Base-by-base conservation (phyloP, 2,797 vertebrate genomes). In the Clarias platycephalus region DNA sequence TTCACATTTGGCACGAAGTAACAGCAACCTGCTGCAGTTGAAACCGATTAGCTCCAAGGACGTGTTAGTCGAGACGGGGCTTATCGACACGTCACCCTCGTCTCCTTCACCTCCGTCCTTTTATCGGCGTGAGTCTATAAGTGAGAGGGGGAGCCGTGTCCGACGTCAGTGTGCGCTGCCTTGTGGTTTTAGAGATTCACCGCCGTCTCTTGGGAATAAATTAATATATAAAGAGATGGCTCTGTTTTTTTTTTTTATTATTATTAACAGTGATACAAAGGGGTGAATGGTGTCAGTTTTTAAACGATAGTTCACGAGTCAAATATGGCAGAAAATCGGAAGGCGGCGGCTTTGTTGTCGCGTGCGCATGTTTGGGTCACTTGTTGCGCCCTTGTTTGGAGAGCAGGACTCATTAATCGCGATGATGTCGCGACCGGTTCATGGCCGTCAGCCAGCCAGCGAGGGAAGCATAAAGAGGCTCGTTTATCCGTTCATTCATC, bases 1-100 rank as follows among this genome's bases (percentile, higher is more conserved):
- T 94, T 94, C 94, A 92, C 93, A 94, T 95, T 94, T 94, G 91
- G 92, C 91, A 88, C 83, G 40, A 92, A 94, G 94, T 92, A 94
- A 93, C 93, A 93, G 94, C 92, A 94, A 93, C 93, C 92, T 93
- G 91, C 91, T 92, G 91, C 90, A 91, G 91, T 92, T 93, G 91
- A 93, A 93, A 94, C 89, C 83, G 86, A 94, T 94, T 94, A 92
- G 91, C 91, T 94, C 87, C 92, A 93, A 95, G 93, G 93, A 93
- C 92, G 86, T 90, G 91, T 87, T 89, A 90, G 89, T 85, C 88
- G 90, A 74, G 71, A 74, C 57, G 20, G 55, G 70, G n/a, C 34
- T 74, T 63, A 74, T 83, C 76, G 62, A 66, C 60, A 31, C 53
- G 74, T 57, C 68, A 13, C 74, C 68, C 34, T 77, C 57, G 70